A percentile compares a stretch with the other conserved stretches of the same genome.
Evolutionary conservation across 2,888 invertebrate species (phyloP).

Genomic region (Sericinus montela): DNA sequence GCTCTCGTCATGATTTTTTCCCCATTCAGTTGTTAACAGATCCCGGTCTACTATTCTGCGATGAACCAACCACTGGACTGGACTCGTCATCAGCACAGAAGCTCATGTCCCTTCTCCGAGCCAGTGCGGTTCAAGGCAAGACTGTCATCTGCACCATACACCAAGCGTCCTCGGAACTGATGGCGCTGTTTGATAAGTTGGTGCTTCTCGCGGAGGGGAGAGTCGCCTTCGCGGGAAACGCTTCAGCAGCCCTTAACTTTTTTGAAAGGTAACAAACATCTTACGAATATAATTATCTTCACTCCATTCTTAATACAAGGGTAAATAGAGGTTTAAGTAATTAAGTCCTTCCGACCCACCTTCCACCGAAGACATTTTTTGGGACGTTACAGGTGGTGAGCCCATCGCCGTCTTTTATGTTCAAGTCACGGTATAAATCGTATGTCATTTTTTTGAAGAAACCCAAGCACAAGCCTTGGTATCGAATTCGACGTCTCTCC

Average conservation of each 20-base stretch:
- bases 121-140: conserved; percentile 86
- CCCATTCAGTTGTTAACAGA: conserved; percentile 87
- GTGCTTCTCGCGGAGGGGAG: conserved; percentile 92
- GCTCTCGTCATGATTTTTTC: too few species aligned
- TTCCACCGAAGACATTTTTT: too few species aligned
- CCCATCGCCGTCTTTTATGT: too few species aligned
- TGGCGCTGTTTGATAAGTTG: conserved; percentile 87
- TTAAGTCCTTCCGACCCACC: too few species aligned
- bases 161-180: conserved; percentile 93
- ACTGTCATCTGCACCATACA: conserved; percentile 96
- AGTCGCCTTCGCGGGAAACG: conserved; percentile 89
- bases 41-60: conserved; percentile 94
- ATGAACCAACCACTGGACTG: conserved; percentile 96
- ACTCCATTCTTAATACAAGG: too few species aligned
- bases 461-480: too few species aligned
- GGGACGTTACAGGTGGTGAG: too few species aligned
- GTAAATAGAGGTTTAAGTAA: too few species aligned
- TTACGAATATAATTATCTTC: too few species aligned
- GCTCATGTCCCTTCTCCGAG: conserved; percentile 84
- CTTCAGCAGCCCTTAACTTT: conserved; percentile 59
- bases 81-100: conserved; percentile 96
- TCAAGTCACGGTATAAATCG: too few species aligned
- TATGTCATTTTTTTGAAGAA: too few species aligned
- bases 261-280: conserved; percentile 80
- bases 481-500: too few species aligned